These are phyloP conservation scores for Ryuthela nishihirai DNA, from an alignment of 2,888 invertebrate genomes.

Conservation along the genomic window DNA sequence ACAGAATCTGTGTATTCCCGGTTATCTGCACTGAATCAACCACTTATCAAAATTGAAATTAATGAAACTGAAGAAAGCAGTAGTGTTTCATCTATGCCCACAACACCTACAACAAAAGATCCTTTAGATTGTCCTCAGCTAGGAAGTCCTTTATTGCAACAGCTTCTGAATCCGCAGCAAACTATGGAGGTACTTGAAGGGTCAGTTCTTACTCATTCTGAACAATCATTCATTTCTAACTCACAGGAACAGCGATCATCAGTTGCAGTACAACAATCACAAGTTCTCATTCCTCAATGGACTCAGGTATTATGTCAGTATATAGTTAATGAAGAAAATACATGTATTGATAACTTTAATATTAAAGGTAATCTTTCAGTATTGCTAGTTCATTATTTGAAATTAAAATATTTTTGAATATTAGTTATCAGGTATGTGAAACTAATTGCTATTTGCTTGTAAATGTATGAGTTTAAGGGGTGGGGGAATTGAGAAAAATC, in stretches of 20 bases:
- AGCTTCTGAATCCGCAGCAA: conserved; percentile 24
- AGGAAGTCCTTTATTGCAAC: conserved; percentile 25
- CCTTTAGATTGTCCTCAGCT: conserved; percentile 11
- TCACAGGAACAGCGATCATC: conserved; percentile 11
- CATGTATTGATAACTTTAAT: too few relatives aligned
- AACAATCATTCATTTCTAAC: conserved; percentile 20
- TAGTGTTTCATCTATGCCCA: conserved; percentile 16
- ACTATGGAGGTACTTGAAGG: conserved; percentile 2
- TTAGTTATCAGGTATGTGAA: too few relatives aligned
- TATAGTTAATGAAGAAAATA: too few relatives aligned
- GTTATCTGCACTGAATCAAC: conserved; percentile 13
- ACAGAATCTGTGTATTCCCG: conserved; percentile 17
- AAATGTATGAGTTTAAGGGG: too few relatives aligned
- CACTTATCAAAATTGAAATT: too few relatives aligned
- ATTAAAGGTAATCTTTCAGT: too few relatives aligned
- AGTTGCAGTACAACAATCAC: conserved; percentile 8
- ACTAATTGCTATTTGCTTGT: too few relatives aligned
- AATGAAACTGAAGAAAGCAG: conserved; percentile 18
- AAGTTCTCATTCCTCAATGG: conserved; percentile 27
- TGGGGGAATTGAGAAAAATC: too few relatives aligned
- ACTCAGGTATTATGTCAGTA: too few relatives aligned
- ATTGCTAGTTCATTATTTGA: too few relatives aligned
- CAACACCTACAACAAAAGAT: conserved; percentile 25
- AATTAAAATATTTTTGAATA: too few relatives aligned
- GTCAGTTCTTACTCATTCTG: conserved; percentile 7